Evolutionary conservation across 2,888 invertebrate species (phyloP).

Genomic region (Melinopterus prodromus): DNA sequence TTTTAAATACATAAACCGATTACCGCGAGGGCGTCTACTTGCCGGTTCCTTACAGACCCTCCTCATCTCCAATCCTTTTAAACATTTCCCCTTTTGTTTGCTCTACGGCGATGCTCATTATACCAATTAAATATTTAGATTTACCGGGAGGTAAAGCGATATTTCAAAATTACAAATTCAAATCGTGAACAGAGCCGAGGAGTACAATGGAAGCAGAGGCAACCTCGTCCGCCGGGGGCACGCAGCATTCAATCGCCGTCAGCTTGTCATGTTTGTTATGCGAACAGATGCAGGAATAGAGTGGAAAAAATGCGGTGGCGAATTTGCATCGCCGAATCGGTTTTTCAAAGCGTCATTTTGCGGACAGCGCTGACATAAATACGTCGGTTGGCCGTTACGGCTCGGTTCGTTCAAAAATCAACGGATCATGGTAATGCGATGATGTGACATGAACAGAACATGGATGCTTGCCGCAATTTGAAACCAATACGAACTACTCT

Average conservation of each 20-base stretch:
- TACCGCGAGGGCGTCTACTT: not conserved
- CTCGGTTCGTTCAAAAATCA: conserved; percentile 10
- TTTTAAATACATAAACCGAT: not conserved
- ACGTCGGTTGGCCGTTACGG: conserved; percentile 14
- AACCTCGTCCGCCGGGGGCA: not conserved
- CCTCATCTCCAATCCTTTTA: not conserved
- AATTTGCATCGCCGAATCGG: not conserved
- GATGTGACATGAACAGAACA: conserved; percentile 11
- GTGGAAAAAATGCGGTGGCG: not conserved
- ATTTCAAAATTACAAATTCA: conserved; percentile 13
- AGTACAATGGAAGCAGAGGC: not conserved
- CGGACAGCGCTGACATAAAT: conserved; percentile 16
- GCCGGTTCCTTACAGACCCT: not conserved
- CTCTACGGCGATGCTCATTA: not conserved
- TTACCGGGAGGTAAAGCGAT: not conserved
- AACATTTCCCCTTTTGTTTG: not conserved
- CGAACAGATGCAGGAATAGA: not conserved
- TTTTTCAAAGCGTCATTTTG: conserved; percentile 11
- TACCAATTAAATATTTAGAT: not conserved
- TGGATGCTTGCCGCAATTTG: not conserved
- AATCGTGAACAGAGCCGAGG: not conserved
- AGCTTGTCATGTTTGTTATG: conserved; percentile 4
- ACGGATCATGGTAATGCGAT: conserved; percentile 14
- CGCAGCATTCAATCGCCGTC: not conserved
- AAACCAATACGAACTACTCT: not conserved